Base-by-base conservation (phyloP, 2,113 vertebrate genomes). In the Calypte anna region DNA sequence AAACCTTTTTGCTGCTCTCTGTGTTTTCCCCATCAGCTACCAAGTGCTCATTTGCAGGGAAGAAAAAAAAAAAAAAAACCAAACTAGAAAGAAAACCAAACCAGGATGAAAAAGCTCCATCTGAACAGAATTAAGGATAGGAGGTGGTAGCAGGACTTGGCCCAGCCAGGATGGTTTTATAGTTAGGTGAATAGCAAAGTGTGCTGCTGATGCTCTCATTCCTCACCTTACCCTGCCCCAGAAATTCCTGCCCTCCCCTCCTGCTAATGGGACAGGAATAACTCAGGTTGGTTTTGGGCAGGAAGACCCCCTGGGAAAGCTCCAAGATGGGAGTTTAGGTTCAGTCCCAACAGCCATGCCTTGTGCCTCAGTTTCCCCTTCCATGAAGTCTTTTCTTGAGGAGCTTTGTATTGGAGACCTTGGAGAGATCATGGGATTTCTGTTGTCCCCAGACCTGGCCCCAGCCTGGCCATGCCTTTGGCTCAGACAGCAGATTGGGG, bases 31-130 rank as follows among this genome's bases (percentile, higher is more conserved):
- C 43, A 94, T 92, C 88, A 95, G 94, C 54, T 89, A 75, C 96
- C 94, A 90, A 92, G 92, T 96, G 91, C 96, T 54, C 88, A 31
- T 93, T 97, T 96, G 88, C 93, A 97, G 96, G 91, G 82, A 85
- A 74, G 74, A 50, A 19, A 82, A 81, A 53, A 31, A 28, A 82
- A 87, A 82, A 96, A 90, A 97, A 97, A 96, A 4, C 38, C 62
- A 15, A 61, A 92, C 59, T 30, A 53, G 94, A n/a, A 97, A 96
- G 91, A 97, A 97, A 96, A 4, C 44, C 62, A 15, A 61, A 92
- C 59, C 7, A 75, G 94, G 94, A 81, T 96, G 80, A 86, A 97
- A 96, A 95, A 91, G 73, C 91, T 93, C 78, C 62, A 77, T 93
- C 97, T 92, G 87, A 82, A 75, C 61, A 8, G 31, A 90, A 83